phyloP scores from a whole-genome alignment of 2,113 vertebrate genomes.

The Antechinus flavipes region DNA sequence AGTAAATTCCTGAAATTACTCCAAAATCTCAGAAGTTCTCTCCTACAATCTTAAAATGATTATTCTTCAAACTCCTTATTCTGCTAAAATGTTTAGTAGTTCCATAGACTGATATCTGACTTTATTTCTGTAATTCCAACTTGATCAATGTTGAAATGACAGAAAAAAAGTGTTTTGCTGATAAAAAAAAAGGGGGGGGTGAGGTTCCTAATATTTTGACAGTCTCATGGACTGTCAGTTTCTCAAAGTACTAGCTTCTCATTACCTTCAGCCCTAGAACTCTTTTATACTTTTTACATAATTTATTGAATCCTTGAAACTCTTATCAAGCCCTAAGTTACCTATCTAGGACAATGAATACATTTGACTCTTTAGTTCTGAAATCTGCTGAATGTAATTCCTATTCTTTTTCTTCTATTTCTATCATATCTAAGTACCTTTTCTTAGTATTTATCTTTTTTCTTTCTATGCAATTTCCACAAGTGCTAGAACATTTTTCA shows the following conservation, averaged over 20 bases:
- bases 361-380: not conserved
- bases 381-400: not conserved
- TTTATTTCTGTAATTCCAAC: no score
- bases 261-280: not conserved
- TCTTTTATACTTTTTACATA: not conserved
- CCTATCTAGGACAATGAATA: not conserved
- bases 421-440: not conserved
- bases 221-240: not conserved
- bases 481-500: not conserved
- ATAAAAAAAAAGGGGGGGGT: no score
- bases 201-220: no score
- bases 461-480: not conserved
- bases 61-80: no score
- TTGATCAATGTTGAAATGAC: no score
- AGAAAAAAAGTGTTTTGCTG: no score
- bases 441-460: not conserved
- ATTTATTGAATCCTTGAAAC: not conserved
- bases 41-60: no score
- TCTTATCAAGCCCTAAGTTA: not conserved
- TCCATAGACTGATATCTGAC: no score
- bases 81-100: no score
- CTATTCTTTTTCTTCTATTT: not conserved
- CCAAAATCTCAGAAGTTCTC: no score
- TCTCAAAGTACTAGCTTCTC: not conserved
- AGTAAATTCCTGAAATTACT: no score